Evolutionary conservation across 2,888 invertebrate species (phyloP).

Genomic region (Cynaeus angustus): DNA sequence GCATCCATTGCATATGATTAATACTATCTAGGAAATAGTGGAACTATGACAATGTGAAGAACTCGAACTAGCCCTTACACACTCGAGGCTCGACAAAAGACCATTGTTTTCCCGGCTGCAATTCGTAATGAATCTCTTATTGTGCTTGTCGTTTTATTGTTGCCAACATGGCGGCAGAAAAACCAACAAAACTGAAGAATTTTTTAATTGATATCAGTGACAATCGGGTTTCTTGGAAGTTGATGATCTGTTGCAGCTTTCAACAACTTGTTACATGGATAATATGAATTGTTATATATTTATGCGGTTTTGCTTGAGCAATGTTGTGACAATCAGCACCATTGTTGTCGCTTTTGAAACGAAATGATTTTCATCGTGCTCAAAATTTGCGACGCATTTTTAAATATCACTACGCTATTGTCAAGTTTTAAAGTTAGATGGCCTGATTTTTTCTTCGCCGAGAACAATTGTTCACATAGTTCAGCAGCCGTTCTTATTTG

Average conservation of each 20-base stretch:
- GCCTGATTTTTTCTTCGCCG: too few species aligned
- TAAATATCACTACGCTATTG: too few species aligned
- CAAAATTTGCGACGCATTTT: too few species aligned
- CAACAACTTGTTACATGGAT: background rate
- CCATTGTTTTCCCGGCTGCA: constrained; percentile 29
- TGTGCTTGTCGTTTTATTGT: constrained; percentile 38
- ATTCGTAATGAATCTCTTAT: constrained; percentile 32
- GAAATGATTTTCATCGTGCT: too few species aligned
- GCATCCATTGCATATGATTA: constrained; percentile 35
- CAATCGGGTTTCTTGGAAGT: constrained; percentile 33
- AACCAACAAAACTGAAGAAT: constrained; percentile 38
- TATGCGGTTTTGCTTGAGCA: too few species aligned
- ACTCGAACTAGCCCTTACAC: constrained; percentile 22
- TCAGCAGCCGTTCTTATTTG: too few species aligned
- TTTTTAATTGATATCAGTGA: constrained; percentile 38
- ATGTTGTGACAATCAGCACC: too few species aligned
- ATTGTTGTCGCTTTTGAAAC: too few species aligned
- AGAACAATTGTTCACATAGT: too few species aligned
- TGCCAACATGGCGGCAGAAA: constrained; percentile 26
- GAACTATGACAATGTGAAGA: constrained; percentile 7
- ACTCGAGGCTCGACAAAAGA: constrained; percentile 22
- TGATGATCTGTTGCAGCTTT: constrained; percentile 27
- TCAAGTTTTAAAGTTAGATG: too few species aligned
- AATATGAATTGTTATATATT: background rate
- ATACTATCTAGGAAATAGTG: background rate